Evolutionary conservation across 1,140 invertebrate genomes (phyloP).

Genomic region (Drosophila subpulchrella): DNA sequence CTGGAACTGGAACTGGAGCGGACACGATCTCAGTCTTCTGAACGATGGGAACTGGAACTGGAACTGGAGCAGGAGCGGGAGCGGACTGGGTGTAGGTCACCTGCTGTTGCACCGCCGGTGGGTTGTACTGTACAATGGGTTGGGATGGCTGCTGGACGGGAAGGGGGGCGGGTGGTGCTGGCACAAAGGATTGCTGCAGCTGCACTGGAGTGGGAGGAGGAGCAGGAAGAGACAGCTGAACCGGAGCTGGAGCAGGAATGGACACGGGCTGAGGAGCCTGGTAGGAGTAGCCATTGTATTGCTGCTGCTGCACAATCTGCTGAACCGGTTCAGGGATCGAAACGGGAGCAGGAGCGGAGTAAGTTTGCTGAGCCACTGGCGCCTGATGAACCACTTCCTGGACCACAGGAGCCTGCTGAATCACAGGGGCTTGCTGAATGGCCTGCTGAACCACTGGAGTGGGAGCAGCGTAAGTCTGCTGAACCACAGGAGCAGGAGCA

Average conservation of each 20-base stretch:
- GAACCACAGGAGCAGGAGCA: conserved; percentile 21
- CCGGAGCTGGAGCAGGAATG: conserved; percentile 27
- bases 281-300: conserved; percentile 34
- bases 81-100: conserved; percentile 46
- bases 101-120: conserved; percentile 20
- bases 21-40: neutral
- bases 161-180: conserved; percentile 1
- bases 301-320: conserved; percentile 33
- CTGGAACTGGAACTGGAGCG: conserved; percentile 1
- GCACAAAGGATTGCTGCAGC: conserved; percentile 6
- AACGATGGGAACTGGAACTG: neutral
- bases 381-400: neutral
- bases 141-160: conserved; percentile 5
- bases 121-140: conserved; percentile 6
- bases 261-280: conserved; percentile 25
- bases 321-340: conserved; percentile 9
- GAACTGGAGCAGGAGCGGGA: conserved; percentile 14
- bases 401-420: neutral
- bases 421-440: conserved; percentile 4
- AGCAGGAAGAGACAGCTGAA: conserved; percentile 4
- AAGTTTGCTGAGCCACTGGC: conserved; percentile 9
- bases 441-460: conserved; percentile 26
- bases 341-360: neutral
- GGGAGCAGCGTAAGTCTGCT: conserved; percentile 16
- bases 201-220: neutral